Base-by-base conservation (phyloP, 1,140 invertebrate genomes). In the Scaptomyza pallida region DNA sequence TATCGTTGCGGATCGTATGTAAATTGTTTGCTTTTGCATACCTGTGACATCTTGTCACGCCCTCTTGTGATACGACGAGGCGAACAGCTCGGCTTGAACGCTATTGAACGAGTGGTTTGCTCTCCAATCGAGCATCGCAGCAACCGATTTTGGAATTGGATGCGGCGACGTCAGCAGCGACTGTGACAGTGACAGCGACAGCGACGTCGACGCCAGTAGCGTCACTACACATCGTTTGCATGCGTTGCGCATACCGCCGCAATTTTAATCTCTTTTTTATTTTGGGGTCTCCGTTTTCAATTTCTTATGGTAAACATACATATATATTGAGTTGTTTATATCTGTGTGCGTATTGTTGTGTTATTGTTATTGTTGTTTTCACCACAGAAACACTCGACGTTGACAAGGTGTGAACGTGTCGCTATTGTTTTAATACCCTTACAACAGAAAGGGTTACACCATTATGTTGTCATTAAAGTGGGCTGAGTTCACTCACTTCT, bases 41-140 rank as follows among this genome's bases (percentile, higher is more conserved):
- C 82, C 82, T 88, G 71, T 56, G 82, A 88, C 82, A 88, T 88
- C 43, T 77, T 81, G 72, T 59, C 77, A 61, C 72, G 60, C 75
- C 75, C 61, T 45, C 55, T 43, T 30, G 57, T 8, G 5, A 16
- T 16, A 41, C 12, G 3, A 37, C 12, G n/a, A n/a, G 44, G 23
- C 50, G 61, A 23, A 12, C 50, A 41, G 10, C 35, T 47, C n/a
- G 10, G 78, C 68, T 82, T 64, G 78, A 83, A 71, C 63, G 75
- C 71, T 64, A 77, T 81, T 69, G 69, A 89, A 26, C 72, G 78
- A 83, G 62, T 81, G 78, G 37, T 50, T 55, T 56, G 67, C 69
- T 63, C 63, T 64, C 48, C 51, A 41, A 72, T 72, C 52, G 62
- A 41, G 51, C 50, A 55, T 67, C 54, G 54, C 48, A 67, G 54